Percentiles rank a stretch among this genome's conserved stretches.
These are phyloP conservation scores for Buathra laborator DNA, from an alignment of 2,888 invertebrate species.

Conservation along the genomic window DNA sequence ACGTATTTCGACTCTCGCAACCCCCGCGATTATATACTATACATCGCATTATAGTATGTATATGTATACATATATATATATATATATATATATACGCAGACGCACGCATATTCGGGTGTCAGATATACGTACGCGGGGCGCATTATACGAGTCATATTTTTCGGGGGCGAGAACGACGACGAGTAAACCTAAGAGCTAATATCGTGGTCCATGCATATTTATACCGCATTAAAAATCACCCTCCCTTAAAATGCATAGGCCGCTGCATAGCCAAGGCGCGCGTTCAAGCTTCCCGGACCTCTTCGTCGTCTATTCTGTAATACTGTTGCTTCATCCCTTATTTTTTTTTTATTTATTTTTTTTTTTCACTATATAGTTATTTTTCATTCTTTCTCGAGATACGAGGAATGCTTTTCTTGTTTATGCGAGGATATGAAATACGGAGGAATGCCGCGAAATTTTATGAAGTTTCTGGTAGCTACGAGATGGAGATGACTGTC, in stretches of 20 bases:
- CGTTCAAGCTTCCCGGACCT: constrained; percentile 33
- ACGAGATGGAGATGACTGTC: too few relatives aligned
- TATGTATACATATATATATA: not conserved
- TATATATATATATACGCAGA: not conserved
- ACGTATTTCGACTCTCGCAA: constrained; percentile 49
- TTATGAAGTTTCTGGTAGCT: not conserved
- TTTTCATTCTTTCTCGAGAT: constrained; percentile 33
- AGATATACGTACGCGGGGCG: constrained; percentile 45
- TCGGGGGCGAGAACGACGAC: constrained; percentile 71
- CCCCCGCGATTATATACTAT: constrained; percentile 42
- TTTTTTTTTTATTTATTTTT: constrained; percentile 47
- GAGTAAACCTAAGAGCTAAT: constrained; percentile 84
- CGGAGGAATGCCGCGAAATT: not conserved
- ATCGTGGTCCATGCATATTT: constrained; percentile 85
- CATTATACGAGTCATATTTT: constrained; percentile 80
- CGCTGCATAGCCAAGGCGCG: constrained; percentile 78
- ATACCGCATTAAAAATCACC: constrained; percentile 85
- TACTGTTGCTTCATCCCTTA: constrained; percentile 5
- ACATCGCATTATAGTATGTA: constrained; percentile 24
- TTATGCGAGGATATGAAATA: not conserved
- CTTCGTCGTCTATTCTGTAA: constrained; percentile 57
- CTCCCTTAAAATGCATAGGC: constrained; percentile 82
- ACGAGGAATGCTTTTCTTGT: not conserved
- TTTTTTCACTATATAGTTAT: constrained; percentile 24
- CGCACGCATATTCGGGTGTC: not conserved